These are phyloP conservation scores for Indicator maculatus DNA, from an alignment of 2,113 vertebrate genomes.

Conservation along the genomic window DNA sequence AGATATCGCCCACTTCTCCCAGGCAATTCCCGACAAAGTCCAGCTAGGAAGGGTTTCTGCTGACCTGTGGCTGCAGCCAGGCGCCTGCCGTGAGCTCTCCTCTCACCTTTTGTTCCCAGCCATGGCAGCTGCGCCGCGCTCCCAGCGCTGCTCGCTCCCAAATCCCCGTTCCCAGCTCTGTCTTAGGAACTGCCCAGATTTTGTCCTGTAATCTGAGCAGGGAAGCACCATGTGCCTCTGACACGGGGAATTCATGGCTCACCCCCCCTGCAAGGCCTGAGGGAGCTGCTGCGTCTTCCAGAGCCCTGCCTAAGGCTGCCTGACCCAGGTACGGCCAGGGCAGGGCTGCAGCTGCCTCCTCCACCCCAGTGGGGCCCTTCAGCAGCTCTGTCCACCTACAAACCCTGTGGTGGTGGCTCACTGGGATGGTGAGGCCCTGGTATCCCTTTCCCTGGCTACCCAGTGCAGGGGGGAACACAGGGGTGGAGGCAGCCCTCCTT, in stretches of 20 bases:
- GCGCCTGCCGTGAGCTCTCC: background rate
- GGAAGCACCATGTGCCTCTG: conserved; percentile 68
- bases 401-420: background rate
- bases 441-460: background rate
- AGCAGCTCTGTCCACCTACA: background rate
- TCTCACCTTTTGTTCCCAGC: conserved; percentile 68
- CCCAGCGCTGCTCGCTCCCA: conserved; percentile 56
- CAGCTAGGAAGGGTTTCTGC: background rate
- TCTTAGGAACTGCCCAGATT: conserved; percentile 71
- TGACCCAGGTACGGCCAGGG: background rate
- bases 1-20: background rate
- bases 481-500: background rate
- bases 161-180: conserved; percentile 49
- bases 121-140: conserved; percentile 59
- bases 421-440: background rate
- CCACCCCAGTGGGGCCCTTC: background rate
- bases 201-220: conserved; percentile 75
- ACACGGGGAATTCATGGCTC: conserved; percentile 66
- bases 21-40: background rate
- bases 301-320: conserved; percentile 5
- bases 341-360: background rate
- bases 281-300: conserved; percentile 53
- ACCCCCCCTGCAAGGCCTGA: conserved; percentile 20
- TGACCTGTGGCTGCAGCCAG: conserved; percentile 29
- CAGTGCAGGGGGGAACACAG: rapidly evolving